Percentiles rank a stretch among this genome's conserved stretches.
Evolutionary conservation across 2,797 vertebrate genomes (phyloP).

Genomic region (Xiphorhynchus erythropygius): DNA sequence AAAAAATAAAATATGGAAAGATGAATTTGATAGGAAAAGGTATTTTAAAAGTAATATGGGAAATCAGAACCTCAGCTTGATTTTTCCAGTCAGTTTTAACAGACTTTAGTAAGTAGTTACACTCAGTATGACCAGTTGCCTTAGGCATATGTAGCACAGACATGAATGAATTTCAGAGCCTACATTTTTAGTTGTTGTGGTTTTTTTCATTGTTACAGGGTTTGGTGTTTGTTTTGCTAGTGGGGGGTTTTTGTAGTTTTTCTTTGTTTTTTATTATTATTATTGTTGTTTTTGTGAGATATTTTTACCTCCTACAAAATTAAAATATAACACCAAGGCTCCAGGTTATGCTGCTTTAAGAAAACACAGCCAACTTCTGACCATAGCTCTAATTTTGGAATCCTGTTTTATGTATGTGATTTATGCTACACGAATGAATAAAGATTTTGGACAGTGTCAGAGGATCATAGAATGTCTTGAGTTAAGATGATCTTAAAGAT

Average conservation of each 20-base stretch:
- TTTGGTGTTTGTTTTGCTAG: background rate
- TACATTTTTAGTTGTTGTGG: fast-evolving
- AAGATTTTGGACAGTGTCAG: background rate
- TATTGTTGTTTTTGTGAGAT: background rate
- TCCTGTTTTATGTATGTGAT: background rate
- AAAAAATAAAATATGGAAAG: background rate
- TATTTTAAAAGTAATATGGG: background rate
- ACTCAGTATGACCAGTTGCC: background rate
- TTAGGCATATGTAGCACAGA: background rate
- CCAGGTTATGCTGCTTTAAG: background rate
- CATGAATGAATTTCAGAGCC: background rate
- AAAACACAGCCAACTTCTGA: background rate
- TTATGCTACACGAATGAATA: background rate
- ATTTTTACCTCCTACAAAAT: background rate
- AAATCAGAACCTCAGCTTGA: background rate
- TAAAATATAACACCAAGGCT: background rate
- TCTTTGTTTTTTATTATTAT: too few relatives aligned
- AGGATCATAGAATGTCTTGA: background rate
- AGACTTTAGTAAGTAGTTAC: background rate
- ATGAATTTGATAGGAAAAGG: background rate
- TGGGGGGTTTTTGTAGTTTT: too few relatives aligned
- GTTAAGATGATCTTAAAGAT: background rate
- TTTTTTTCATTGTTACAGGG: background rate
- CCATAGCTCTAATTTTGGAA: background rate
- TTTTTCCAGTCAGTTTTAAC: background rate